Conservation (phyloP, 2,113 vertebrate genomes). For the Promerops cafer region DNA sequence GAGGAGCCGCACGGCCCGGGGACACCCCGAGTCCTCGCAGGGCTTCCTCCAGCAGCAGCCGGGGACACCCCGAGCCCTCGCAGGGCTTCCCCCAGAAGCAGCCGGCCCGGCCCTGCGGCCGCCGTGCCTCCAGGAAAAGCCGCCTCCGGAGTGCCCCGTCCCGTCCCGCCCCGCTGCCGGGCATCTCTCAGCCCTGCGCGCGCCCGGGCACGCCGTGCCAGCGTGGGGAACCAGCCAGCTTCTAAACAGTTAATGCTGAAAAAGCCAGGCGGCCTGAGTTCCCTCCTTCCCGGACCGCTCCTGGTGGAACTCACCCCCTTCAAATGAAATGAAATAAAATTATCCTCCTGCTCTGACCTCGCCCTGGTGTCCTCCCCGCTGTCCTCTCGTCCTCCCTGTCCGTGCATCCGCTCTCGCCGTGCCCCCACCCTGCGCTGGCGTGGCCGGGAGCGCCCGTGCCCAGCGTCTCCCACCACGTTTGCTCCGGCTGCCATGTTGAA, state of each 20-base stretch:
- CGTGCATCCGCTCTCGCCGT: background rate
- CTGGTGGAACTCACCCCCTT: background rate
- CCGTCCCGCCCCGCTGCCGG: background rate
- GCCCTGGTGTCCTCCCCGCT: background rate
- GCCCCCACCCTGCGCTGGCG: background rate
- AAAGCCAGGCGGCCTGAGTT: background rate
- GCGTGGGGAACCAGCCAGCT: background rate
- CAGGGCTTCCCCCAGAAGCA: background rate
- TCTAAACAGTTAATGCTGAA: slow-evolving; percentile 52
- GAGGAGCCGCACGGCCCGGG: background rate
- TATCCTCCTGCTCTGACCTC: background rate
- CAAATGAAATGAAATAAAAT: background rate
- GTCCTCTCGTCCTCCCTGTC: background rate
- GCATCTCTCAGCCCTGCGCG: background rate
- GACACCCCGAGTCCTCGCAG: background rate
- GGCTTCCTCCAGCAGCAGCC: background rate
- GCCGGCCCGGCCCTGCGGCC: background rate
- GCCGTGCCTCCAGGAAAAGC: background rate
- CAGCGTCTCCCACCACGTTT: background rate
- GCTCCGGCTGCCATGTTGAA: slow-evolving; percentile 68
- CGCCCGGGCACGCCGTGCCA: background rate
- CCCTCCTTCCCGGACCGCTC: slow-evolving; percentile 29
- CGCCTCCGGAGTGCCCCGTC: fast-evolving
- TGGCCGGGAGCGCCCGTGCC: background rate
- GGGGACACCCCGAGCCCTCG: background rate